Percentiles rank a stretch among this genome's conserved stretches.
Evolutionary conservation across 2,113 vertebrate species (phyloP).

Genomic region (Triplophysa tibetana): DNA sequence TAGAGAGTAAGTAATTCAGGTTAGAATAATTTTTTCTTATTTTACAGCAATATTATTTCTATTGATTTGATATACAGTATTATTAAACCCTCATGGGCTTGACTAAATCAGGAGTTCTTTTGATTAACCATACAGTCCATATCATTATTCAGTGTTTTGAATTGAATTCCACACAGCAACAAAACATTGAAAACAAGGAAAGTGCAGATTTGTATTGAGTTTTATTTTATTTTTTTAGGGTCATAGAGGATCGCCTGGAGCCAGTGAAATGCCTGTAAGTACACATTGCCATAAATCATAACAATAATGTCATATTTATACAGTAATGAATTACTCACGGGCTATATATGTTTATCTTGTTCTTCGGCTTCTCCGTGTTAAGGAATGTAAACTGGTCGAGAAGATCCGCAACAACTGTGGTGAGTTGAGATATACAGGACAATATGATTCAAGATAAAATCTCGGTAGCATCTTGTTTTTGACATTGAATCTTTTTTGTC

Average conservation of each 20-base stretch:
- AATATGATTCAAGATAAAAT: background rate
- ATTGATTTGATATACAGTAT: no score
- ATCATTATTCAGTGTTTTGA: no score
- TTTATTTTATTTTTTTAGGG: conserved; percentile 76
- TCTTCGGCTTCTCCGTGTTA: conserved; percentile 22
- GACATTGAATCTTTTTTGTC: background rate
- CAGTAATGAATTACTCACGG: background rate
- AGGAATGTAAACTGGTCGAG: conserved; percentile 84
- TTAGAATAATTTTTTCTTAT: no score
- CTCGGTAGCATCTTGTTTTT: background rate
- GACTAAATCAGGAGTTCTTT: no score
- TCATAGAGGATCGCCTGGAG: conserved; percentile 73
- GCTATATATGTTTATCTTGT: background rate
- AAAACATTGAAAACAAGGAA: no score
- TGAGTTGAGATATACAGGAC: conserved; percentile 66
- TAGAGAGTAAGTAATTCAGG: no score
- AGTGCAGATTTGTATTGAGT: background rate
- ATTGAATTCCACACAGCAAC: no score
- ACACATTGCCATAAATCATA: background rate
- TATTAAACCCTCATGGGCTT: no score
- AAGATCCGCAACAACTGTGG: conserved; percentile 81
- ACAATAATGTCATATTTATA: background rate
- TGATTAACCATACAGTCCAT: no score
- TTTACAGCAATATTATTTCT: no score
- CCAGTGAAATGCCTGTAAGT: conserved; percentile 72